Base-by-base conservation (phyloP, 2,888 invertebrate genomes). In the Eupithecia insigniata region DNA sequence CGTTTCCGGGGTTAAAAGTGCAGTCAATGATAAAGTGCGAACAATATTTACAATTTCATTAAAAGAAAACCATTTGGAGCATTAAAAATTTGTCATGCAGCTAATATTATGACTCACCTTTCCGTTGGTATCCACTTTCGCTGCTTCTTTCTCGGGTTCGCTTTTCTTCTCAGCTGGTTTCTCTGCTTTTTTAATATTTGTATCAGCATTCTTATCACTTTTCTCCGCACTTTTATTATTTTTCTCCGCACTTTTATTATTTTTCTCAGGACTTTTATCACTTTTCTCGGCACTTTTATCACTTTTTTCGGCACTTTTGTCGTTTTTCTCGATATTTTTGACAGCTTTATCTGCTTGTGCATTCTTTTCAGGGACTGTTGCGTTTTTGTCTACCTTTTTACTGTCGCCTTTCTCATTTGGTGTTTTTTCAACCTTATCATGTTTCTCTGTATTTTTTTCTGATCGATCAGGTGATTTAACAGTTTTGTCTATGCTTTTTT, bases 401-500 rank as follows among this genome's bases (percentile, higher is more conserved):
- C 39, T 70, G 51, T 81, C 61, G 74, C 77, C n/a, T 28, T 79
- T 82, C 43, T 86, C 83, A 16, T 79, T 83, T 18, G 71, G 71
- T 0, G 74, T 34, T 72, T 87, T 87, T 0, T 86, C 85, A 28
- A 78, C 34, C 22, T 64, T 64, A 7, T 64, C 18, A 22, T 34
- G 32, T 76, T 81, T 84, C 16, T 83, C 84, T 3, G 76, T 43
- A 1, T 71, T 85, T 85, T 75, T 72, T 0, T 87, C 87, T 2
- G 81, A 14, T 64, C 30, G 66, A 12, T 74, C 68, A 7, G 70
- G 65, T 4, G 66, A 32, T 18, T 68, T 66, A 46, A 55, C 68
- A 51, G 81, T 79, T 79, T 88, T 88, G n/a, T 89, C 88, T 34
- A 80, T 39, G 0, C 85, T 87, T 75, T 92, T 92, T 64, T 92